phyloP scores from a whole-genome alignment of 1,140 invertebrate genomes.

The Protaetia brevitarsis region DNA sequence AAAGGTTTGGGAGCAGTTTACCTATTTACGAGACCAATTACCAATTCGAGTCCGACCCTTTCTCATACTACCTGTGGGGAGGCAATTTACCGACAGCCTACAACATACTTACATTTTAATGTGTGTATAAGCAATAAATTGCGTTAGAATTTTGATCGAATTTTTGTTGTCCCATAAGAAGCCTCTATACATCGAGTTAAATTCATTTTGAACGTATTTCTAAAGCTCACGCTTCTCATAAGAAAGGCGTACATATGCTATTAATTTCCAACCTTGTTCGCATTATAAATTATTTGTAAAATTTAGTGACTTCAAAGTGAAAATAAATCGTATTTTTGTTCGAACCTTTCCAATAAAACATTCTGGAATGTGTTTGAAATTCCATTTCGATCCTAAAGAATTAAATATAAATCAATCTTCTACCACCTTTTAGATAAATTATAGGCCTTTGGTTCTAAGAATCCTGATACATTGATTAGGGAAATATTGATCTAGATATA shows the following conservation, averaged over 20 bases:
- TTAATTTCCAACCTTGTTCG: neutral
- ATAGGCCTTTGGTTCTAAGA: neutral
- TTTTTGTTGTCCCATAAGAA: too few species aligned
- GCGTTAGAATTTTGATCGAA: too few species aligned
- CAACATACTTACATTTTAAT: too few species aligned
- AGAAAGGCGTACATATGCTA: neutral
- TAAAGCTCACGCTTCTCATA: neutral
- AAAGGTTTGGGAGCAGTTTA: too few species aligned
- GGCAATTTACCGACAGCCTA: too few species aligned
- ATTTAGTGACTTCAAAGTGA: neutral
- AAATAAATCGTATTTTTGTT: neutral
- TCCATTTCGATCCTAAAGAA: neutral
- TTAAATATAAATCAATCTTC: neutral
- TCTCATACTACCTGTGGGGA: too few species aligned
- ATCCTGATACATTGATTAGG: neutral
- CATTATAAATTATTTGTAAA: neutral
- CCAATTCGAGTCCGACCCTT: too few species aligned
- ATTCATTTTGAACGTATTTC: too few species aligned
- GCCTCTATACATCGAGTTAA: too few species aligned
- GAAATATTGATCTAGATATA: too few species aligned
- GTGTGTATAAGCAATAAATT: too few species aligned
- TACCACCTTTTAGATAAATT: neutral
- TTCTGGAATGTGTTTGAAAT: neutral
- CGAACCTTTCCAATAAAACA: neutral
- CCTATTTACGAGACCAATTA: too few species aligned